Evolutionary conservation across 2,113 vertebrate genomes (phyloP).

Genomic region (Entosphenus tridentatus): DNA sequence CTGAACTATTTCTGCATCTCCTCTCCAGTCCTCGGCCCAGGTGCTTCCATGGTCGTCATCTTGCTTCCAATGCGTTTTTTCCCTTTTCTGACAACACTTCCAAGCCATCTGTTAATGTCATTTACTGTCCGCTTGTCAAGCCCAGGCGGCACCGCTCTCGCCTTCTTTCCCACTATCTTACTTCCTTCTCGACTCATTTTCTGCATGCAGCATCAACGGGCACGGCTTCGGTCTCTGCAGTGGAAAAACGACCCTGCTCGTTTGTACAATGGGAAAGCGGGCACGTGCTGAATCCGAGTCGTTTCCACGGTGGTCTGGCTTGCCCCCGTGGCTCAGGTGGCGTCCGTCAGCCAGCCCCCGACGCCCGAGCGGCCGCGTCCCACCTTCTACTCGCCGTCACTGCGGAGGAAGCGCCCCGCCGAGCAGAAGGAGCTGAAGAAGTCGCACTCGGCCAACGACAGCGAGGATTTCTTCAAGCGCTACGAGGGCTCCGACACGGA

Average conservation of each 20-base stretch:
- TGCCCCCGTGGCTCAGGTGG: conserved; percentile 11
- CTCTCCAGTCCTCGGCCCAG: no score
- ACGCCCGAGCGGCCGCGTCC: conserved; percentile 78
- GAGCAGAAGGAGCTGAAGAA: conserved; percentile 90
- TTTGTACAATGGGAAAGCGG: not conserved
- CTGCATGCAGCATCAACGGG: not conserved
- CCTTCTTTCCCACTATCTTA: not conserved
- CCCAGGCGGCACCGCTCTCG: not conserved
- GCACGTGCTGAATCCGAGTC: no score
- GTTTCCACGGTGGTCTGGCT: no score
- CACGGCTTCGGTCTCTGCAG: not conserved
- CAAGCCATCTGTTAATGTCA: no score
- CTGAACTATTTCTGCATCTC: no score
- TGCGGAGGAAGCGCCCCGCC: conserved; percentile 52
- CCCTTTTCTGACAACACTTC: no score
- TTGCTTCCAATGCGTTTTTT: no score
- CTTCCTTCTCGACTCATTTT: not conserved
- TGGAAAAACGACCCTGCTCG: not conserved
- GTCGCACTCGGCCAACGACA: conserved; percentile 90
- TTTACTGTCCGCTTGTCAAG: not conserved
- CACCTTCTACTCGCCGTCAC: conserved; percentile 80
- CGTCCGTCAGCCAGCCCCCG: conserved; percentile 85
- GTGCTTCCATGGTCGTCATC: no score
- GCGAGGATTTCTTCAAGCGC: conserved; percentile 87
- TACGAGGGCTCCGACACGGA: conserved; percentile 40